Percentiles rank a stretch among this genome's conserved stretches.
Evolutionary conservation across 37 sponge, comb jelly and placozoan species (phyloP).

Genomic region (Ianthella basta): DNA sequence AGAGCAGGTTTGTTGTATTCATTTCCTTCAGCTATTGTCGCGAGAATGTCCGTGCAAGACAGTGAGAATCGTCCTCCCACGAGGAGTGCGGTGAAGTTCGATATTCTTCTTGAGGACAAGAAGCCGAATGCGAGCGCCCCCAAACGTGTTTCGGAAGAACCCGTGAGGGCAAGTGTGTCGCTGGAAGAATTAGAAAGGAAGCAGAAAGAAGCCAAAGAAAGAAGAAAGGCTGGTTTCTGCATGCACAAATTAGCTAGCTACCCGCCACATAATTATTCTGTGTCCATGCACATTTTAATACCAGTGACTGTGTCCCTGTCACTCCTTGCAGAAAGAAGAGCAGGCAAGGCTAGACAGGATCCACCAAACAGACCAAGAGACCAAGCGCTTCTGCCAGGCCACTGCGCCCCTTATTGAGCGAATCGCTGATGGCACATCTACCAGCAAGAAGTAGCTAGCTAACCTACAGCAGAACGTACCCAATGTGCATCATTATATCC

Average conservation of each 20-base stretch:
- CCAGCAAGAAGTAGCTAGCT: neutral
- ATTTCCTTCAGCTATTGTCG: too few species aligned
- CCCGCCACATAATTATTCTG: too few species aligned
- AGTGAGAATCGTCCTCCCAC: conserved; percentile 20
- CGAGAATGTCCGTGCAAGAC: conserved; percentile 8
- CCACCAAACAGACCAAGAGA: conserved; percentile 17
- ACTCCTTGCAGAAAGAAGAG: conserved; percentile 35
- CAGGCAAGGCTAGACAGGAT: conserved; percentile 45
- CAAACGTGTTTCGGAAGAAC: conserved; percentile 38
- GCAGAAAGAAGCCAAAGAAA: conserved; percentile 18
- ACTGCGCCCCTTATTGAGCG: conserved; percentile 31
- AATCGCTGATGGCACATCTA: too few species aligned
- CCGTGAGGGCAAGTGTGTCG: conserved; percentile 18
- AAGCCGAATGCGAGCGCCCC: conserved; percentile 18
- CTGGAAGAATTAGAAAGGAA: conserved; percentile 9
- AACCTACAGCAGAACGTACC: neutral
- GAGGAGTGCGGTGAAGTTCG: conserved; percentile 28
- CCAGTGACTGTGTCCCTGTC: neutral
- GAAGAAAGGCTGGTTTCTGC: conserved; percentile 32
- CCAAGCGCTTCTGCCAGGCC: conserved; percentile 31
- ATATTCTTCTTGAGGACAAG: neutral
- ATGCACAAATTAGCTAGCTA: too few species aligned
- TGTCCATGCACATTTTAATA: neutral
- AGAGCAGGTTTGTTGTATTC: too few species aligned
- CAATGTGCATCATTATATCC: neutral